phyloP scores from a whole-genome alignment of 2,113 vertebrate genomes.

The Dicrurus megarhynchus region DNA sequence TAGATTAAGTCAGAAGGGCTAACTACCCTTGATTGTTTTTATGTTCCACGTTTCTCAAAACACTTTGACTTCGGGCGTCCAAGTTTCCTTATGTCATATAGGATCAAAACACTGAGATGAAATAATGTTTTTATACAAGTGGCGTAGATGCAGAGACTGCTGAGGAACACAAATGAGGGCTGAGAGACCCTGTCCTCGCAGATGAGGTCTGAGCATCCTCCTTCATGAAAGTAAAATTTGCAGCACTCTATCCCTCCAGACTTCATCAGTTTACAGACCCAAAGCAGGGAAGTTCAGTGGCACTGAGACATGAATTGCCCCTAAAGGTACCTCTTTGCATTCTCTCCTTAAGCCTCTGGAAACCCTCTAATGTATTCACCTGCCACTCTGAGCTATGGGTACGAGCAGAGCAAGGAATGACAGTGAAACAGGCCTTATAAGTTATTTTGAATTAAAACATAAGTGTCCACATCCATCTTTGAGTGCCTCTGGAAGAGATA shows the following conservation, averaged over 20 bases:
- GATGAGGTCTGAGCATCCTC: background rate
- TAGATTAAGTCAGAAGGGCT: background rate
- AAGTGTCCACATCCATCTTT: background rate
- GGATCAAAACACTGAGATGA: background rate
- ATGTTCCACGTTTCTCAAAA: background rate
- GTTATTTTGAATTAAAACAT: background rate
- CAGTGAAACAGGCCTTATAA: background rate
- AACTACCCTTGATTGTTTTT: background rate
- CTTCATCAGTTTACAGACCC: background rate
- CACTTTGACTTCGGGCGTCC: background rate
- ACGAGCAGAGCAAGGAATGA: background rate
- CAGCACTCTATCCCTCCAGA: background rate
- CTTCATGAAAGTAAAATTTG: background rate
- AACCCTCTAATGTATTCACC: background rate
- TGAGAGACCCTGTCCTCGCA: background rate
- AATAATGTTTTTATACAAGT: background rate
- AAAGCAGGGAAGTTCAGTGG: background rate
- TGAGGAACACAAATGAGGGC: background rate
- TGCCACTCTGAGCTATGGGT: background rate
- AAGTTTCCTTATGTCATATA: background rate
- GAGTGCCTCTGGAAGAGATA: background rate
- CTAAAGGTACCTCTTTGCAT: background rate
- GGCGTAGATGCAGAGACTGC: background rate
- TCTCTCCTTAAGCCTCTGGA: background rate
- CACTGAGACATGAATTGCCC: background rate